phyloP scores from a whole-genome alignment of 2,888 invertebrate species.

The Odontocolon sp. region DNA sequence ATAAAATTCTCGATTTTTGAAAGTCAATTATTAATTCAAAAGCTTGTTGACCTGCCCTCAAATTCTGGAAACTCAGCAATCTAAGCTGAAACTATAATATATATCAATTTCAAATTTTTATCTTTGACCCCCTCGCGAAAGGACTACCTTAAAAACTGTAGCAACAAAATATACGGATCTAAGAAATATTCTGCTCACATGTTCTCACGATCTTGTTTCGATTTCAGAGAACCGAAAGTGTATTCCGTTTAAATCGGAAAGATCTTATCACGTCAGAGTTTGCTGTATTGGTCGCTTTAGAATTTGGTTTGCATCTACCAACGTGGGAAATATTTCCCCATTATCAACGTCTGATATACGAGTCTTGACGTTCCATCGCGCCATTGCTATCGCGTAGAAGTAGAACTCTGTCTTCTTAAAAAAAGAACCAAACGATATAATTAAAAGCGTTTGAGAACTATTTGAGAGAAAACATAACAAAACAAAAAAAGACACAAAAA shows the following conservation, averaged over 20 bases:
- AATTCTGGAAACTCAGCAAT: too few species aligned
- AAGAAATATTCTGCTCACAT: too few species aligned
- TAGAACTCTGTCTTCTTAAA: conserved; percentile 60
- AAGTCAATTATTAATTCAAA: too few species aligned
- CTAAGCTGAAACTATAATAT: too few species aligned
- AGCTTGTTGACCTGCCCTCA: too few species aligned
- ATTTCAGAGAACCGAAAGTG: conserved; percentile 92
- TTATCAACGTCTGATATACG: conserved; percentile 96
- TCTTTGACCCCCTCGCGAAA: too few species aligned
- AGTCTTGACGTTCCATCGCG: conserved; percentile 86
- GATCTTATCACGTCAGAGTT: conserved; percentile 96
- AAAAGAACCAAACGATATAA: not conserved
- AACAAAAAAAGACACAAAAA: not conserved
- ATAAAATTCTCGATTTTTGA: too few species aligned
- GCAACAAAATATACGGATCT: too few species aligned
- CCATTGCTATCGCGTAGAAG: conserved; percentile 54
- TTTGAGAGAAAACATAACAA: conserved; percentile 21
- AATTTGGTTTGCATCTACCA: conserved; percentile 96
- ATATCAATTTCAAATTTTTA: too few species aligned
- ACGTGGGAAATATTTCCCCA: conserved; percentile 96
- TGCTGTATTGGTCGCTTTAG: conserved; percentile 95
- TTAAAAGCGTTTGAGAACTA: not conserved
- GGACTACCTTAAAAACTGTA: too few species aligned
- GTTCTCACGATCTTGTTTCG: too few species aligned
- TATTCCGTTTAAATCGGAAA: conserved; percentile 94